Evolutionary conservation across 1,140 invertebrate genomes (phyloP).

Genomic region (Dinoponera quadriceps): DNA sequence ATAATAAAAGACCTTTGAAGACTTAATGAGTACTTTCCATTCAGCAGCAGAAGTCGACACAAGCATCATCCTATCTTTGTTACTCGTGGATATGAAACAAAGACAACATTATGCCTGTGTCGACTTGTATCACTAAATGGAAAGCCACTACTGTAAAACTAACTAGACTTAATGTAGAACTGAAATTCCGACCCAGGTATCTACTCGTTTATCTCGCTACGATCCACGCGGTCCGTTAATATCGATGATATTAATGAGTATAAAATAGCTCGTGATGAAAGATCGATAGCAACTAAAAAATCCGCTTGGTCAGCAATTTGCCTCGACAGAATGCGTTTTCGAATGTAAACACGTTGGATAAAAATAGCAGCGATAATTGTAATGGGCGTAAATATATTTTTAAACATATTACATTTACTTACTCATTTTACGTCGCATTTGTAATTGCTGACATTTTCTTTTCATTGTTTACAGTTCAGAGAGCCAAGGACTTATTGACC

Average conservation of each 20-base stretch:
- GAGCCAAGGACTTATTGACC: slow-evolving; percentile 89
- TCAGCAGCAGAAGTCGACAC: too few relatives aligned
- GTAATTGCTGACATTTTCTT: slow-evolving; percentile 33
- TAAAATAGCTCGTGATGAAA: neutral
- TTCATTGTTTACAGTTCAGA: slow-evolving; percentile 88
- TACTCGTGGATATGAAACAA: too few relatives aligned
- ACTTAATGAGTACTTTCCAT: too few relatives aligned
- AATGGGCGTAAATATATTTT: neutral
- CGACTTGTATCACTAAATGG: too few relatives aligned
- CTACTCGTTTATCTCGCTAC: too few relatives aligned
- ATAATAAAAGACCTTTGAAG: too few relatives aligned
- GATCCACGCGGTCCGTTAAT: neutral
- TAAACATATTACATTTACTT: neutral
- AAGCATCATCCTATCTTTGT: too few relatives aligned
- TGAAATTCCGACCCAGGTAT: too few relatives aligned
- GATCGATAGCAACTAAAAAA: slow-evolving; percentile 6
- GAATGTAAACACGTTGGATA: neutral
- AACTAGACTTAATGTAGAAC: too few relatives aligned
- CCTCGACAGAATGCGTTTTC: neutral
- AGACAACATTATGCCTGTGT: too few relatives aligned
- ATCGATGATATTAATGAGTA: neutral
- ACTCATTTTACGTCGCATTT: neutral
- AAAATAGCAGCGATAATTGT: neutral
- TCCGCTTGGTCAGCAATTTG: neutral
- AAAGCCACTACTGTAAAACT: too few relatives aligned